These are phyloP conservation scores for Acanthiza pusilla DNA, from an alignment of 2,797 vertebrate genomes.

Conservation along the genomic window DNA sequence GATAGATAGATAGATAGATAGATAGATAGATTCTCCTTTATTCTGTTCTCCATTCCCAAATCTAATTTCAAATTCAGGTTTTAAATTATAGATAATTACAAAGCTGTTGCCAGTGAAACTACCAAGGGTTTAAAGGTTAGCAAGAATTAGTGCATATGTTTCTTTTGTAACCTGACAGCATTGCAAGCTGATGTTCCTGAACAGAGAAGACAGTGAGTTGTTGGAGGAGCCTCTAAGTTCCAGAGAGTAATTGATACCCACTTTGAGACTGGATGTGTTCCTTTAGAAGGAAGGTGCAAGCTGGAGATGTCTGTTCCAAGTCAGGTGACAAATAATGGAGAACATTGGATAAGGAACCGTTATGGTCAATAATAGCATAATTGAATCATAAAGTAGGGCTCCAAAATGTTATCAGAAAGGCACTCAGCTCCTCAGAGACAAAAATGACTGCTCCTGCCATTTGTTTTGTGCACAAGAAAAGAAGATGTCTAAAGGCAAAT, in stretches of 20 bases:
- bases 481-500: conserved; percentile 54
- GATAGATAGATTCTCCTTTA: neutral
- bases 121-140: neutral
- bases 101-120: neutral
- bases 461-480: conserved; percentile 17
- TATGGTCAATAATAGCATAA: neutral
- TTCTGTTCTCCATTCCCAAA: neutral
- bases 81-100: neutral
- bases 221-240: neutral
- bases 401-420: neutral
- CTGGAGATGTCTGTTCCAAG: neutral
- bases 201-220: neutral
- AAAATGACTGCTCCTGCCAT: conserved; percentile 17
- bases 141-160: neutral
- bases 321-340: neutral
- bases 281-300: neutral
- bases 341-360: neutral
- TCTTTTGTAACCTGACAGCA: neutral
- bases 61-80: neutral
- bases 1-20: neutral
- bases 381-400: neutral
- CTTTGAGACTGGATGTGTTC: neutral
- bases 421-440: neutral
- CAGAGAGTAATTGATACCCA: neutral
- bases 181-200: neutral